Base-by-base conservation (phyloP, 2,113 vertebrate species). In the Catharus minimus region DNA sequence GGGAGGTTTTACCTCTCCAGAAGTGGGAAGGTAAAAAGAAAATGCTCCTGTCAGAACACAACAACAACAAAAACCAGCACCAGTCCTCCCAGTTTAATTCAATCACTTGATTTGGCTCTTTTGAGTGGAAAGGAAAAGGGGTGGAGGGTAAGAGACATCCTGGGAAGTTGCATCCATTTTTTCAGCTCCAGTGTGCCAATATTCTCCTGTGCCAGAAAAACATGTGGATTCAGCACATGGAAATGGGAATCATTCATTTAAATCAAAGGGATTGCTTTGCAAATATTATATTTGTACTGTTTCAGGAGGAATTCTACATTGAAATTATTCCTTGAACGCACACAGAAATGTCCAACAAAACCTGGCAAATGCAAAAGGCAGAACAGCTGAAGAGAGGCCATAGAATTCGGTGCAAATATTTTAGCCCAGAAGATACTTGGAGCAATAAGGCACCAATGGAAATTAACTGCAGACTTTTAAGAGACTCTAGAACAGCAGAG, bases 121-220 rank as follows among this genome's bases (percentile, higher is more conserved):
- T n/a, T 44, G 56, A 44, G 41, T 58, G 23, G 39, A 24, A 57
- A 44, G 11, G 12, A 75, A 56, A 62, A 58, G 4, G 26, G 22
- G 12, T 24, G 9, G 26, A 19, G 2, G 2, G 1, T 2, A 13
- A 27, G 72, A 62, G 4, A 38, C 7, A 9, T 17, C 15, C 27
- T n/a, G 33, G 11, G 15, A 22, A 26, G n/a, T 1, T 75, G 16
- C 17, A 71, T 17, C 21, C 8, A 15, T 23, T 55, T 65, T 52
- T 39, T 24, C n/a, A 41, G 11, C 4, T 49, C 6, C 44, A 36
- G 2, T 2, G 14, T 11, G 38, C 38, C 39, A 38, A 20, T 7
- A 15, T 11, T 38, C 2, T 39, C 13, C 16, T 28, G 9, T 32
- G 23, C 43, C 57, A 84, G 41, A 36, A 41, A 75, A 58, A 15